These are phyloP conservation scores for Megalops cyprinoides DNA, from an alignment of 2,797 vertebrate genomes.

Conservation along the genomic window DNA sequence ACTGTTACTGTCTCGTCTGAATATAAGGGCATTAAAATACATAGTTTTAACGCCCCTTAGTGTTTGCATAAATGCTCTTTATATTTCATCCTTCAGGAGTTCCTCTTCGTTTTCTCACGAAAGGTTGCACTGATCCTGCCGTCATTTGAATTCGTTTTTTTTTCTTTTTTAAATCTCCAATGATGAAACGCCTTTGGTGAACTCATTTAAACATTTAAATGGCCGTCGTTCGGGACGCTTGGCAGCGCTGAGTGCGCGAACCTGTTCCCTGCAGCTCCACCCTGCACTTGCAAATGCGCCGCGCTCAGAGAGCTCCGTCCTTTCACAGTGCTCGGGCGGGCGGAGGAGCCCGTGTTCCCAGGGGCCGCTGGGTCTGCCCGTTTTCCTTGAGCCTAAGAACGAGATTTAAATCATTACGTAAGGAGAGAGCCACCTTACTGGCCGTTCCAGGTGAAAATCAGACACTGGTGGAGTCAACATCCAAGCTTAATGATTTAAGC, in stretches of 20 bases:
- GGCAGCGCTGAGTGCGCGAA: neutral
- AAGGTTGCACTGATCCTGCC: neutral
- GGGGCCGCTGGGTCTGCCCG: too few species aligned
- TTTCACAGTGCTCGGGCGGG: too few species aligned
- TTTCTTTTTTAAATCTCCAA: neutral
- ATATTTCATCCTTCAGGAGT: neutral
- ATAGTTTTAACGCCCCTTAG: neutral
- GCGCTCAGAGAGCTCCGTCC: neutral
- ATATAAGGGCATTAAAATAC: neutral
- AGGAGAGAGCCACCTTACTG: too few species aligned
- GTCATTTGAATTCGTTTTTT: neutral
- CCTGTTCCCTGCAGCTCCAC: neutral
- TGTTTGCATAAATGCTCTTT: neutral
- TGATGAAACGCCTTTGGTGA: neutral
- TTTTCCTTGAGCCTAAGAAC: too few species aligned
- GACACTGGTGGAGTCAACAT: too few species aligned
- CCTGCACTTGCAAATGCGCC: constrained; percentile 2
- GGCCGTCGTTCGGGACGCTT: neutral
- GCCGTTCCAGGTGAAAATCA: too few species aligned
- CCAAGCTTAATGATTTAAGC: too few species aligned
- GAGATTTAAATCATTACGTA: too few species aligned
- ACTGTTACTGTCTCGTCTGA: too few species aligned
- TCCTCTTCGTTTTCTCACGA: neutral
- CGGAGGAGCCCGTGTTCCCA: too few species aligned
- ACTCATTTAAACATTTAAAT: constrained; percentile 19